These are phyloP conservation scores for Notocelia uddmanniana DNA, from an alignment of 2,888 invertebrate genomes.

Conservation along the genomic window DNA sequence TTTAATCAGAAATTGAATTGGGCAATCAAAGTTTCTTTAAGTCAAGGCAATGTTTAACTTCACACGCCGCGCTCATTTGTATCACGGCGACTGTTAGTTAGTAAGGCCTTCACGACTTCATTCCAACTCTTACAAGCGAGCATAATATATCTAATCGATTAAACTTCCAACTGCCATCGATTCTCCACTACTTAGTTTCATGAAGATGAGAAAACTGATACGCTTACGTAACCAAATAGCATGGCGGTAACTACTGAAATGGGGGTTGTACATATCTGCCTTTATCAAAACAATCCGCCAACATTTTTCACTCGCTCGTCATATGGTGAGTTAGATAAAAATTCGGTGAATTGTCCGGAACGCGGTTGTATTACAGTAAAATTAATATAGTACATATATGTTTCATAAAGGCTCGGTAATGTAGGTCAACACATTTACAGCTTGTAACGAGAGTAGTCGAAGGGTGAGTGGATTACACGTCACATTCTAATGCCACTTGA, in stretches of 20 bases:
- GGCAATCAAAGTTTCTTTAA: slow-evolving; percentile 42
- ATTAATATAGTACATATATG: slow-evolving; percentile 24
- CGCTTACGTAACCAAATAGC: slow-evolving; percentile 33
- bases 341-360: slow-evolving; percentile 27
- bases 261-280: slow-evolving; percentile 23
- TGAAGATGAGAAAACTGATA: slow-evolving; percentile 33
- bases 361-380: slow-evolving; percentile 26
- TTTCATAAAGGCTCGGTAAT: slow-evolving; percentile 34
- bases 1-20: slow-evolving; percentile 40
- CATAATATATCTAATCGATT: slow-evolving; percentile 33
- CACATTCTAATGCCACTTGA: slow-evolving; percentile 36
- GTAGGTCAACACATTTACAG: slow-evolving; percentile 32
- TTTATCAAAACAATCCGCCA: slow-evolving; percentile 24
- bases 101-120: slow-evolving; percentile 31
- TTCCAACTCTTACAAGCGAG: slow-evolving; percentile 8
- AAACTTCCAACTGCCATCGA: slow-evolving; percentile 27
- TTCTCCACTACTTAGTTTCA: slow-evolving; percentile 28
- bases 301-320: slow-evolving; percentile 20
- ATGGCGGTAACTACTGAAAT: slow-evolving; percentile 32
- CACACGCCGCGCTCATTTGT: slow-evolving; percentile 28
- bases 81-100: neutral
- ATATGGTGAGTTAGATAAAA: neutral
- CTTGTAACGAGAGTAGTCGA: slow-evolving; percentile 24
- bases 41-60: slow-evolving; percentile 36
- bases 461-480: slow-evolving; percentile 38